Conservation (phyloP, 2,113 vertebrate species). For the Anhinga anhinga region DNA sequence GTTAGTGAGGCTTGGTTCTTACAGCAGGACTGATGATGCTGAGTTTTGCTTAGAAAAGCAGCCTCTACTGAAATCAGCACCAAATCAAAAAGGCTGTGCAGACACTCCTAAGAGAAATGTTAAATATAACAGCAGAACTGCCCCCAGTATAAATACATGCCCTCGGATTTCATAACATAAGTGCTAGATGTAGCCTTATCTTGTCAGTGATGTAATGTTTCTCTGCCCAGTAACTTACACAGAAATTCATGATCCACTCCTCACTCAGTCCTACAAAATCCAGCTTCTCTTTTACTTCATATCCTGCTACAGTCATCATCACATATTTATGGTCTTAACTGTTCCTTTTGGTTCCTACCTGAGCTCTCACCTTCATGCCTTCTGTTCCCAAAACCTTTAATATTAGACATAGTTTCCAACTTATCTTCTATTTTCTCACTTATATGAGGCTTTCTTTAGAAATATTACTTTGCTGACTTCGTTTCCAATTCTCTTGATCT, state of each 20-base stretch:
- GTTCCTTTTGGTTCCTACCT: background rate
- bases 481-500: constrained; percentile 54
- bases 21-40: background rate
- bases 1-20: background rate
- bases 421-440: background rate
- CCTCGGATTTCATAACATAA: background rate
- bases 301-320: background rate
- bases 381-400: constrained; percentile 18
- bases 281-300: background rate
- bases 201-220: background rate
- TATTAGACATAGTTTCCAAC: background rate
- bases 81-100: background rate
- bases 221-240: background rate
- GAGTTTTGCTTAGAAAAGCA: background rate
- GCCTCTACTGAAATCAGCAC: background rate
- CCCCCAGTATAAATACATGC: background rate
- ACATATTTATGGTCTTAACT: constrained; percentile 31
- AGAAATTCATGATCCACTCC: background rate
- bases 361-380: background rate
- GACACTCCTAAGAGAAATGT: background rate
- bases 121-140: background rate
- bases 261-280: background rate
- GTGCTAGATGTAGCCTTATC: background rate
- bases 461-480: constrained; percentile 6
- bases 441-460: background rate